These are phyloP conservation scores for Eubasilissa regina DNA, from an alignment of 1,140 invertebrate species.

Conservation along the genomic window DNA sequence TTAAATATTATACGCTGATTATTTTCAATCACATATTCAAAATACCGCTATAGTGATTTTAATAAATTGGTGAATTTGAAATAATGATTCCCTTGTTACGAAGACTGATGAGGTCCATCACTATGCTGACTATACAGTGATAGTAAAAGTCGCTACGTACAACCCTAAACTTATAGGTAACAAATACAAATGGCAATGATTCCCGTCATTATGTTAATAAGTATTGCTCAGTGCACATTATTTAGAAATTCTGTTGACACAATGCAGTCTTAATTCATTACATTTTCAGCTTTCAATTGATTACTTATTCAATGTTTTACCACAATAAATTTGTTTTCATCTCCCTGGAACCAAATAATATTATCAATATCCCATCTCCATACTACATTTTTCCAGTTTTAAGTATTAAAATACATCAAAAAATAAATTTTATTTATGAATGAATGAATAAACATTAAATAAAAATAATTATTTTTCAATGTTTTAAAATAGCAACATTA, in stretches of 20 bases:
- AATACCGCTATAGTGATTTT: conserved; percentile 18
- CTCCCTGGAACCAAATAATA: too few relatives aligned
- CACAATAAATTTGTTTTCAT: too few relatives aligned
- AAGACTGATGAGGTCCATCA: not conserved
- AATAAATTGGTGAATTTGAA: conserved; percentile 32
- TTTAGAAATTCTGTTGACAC: too few relatives aligned
- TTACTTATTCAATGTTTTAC: too few relatives aligned
- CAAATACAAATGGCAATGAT: conserved; percentile 29
- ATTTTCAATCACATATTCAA: conserved; percentile 27
- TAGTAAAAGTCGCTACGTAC: conserved; percentile 21
- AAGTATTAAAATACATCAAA: not conserved
- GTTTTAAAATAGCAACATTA: too few relatives aligned
- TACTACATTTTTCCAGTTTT: too few relatives aligned
- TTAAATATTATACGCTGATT: conserved; percentile 7
- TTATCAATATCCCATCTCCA: too few relatives aligned
- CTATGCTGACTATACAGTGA: too few relatives aligned
- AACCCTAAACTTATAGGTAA: conserved; percentile 25
- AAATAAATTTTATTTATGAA: not conserved
- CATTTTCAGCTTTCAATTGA: too few relatives aligned
- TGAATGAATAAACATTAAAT: not conserved
- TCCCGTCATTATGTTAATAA: not conserved
- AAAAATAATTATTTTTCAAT: too few relatives aligned
- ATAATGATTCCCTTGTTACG: conserved; percentile 14
- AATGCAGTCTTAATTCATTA: too few relatives aligned
- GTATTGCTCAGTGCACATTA: too few relatives aligned